Base-by-base conservation (phyloP, 1,140 invertebrate species). In the Drosophila mayri region DNA sequence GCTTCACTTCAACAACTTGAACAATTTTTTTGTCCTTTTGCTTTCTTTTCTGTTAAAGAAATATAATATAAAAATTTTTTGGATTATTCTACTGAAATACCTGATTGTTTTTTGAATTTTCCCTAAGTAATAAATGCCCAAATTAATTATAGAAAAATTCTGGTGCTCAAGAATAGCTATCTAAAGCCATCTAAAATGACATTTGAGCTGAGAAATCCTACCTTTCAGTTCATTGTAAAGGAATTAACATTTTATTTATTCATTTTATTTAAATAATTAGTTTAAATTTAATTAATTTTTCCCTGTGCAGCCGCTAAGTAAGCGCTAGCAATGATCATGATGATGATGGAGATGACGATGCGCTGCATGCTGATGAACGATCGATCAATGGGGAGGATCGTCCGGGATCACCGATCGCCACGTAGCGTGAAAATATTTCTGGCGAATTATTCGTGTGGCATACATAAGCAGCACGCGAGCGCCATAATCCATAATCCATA, bases 381-480 rank as follows among this genome's bases (percentile, higher is more conserved):
- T 57, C 62, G 52, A 46, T 71, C 62, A 63, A 25, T 22, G 30
- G 38, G 22, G 64, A 30, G 64, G 47, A 46, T 52, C 59, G 62
- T 37, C 71, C 44, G 46, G 52, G 43, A 60, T 55, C 50, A 40
- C 50, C 30, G 65, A 80, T 85, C 73, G 68, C 84, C 84, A 87
- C 80, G 83, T 83, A 70, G 62, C 61, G 67, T 46, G 59, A 55
- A 65, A 63, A 52, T 81, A 81, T 79, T 90, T 73, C 57, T 47
- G 55, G 40, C 16, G 63, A 75, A 76, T 74, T 77, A 84, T 84
- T 77, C 65, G 81, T 55, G 40, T 79, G 85, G 85, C 85, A 88
- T 88, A 88, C 85, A 88, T 90, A 88, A 88, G 74, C 75, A 88
- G 85, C 85, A 88, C 85, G 85, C 85, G 85, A 88, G 85, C 86